Percentiles rank a stretch among this genome's conserved stretches.
Conservation (phyloP, 2,888 invertebrate genomes). For the Hirtodrosophila cameraria region DNA sequence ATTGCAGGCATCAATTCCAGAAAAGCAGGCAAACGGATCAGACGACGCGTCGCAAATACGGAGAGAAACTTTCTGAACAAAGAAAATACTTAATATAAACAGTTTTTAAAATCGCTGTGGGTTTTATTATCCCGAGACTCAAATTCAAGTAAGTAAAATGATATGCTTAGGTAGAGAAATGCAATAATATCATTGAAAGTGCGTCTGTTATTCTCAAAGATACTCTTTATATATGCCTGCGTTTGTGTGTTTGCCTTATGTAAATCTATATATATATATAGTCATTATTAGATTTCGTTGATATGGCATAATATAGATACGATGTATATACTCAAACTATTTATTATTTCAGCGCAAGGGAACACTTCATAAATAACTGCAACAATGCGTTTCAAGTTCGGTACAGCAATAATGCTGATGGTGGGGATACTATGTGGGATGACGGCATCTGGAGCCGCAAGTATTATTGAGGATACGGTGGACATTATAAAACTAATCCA, state of each 20-base stretch:
- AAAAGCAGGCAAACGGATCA: neutral
- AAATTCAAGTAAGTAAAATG: constrained; percentile 4
- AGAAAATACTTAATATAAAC: neutral
- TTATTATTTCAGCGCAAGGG: constrained; percentile 5
- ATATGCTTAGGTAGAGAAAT: neutral
- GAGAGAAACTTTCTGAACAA: neutral
- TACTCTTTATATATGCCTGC: too few species aligned
- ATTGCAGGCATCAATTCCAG: neutral
- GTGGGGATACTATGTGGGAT: constrained; percentile 5
- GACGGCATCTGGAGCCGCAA: neutral
- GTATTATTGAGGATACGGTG: neutral
- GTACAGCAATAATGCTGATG: neutral
- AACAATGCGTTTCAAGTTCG: constrained; percentile 9
- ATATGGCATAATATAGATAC: neutral
- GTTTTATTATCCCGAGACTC: neutral
- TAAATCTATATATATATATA: neutral
- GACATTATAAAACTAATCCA: constrained; percentile 26
- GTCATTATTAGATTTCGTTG: neutral
- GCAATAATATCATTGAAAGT: too few species aligned
- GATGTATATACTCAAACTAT: neutral
- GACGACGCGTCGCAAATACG: neutral
- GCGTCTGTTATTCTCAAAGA: too few species aligned
- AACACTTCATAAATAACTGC: neutral
- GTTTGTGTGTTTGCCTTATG: neutral
- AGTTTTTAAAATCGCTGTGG: neutral